Percentiles rank a stretch among this genome's conserved stretches.
Conservation (phyloP, 1,140 invertebrate genomes). For the Drosophila persimilis region DNA sequence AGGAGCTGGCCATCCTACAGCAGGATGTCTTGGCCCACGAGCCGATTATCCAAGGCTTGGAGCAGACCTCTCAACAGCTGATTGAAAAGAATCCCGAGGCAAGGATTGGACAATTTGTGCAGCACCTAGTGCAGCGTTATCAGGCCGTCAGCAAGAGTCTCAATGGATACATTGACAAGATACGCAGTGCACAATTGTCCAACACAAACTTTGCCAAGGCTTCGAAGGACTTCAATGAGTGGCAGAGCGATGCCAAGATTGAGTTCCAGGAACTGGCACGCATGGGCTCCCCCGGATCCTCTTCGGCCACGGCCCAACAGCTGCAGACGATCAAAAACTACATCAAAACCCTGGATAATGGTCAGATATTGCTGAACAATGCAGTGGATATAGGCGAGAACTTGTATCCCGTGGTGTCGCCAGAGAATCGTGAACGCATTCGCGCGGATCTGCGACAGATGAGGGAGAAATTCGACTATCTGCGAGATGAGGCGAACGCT, state of each 20-base stretch:
- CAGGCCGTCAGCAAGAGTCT: constrained; percentile 90
- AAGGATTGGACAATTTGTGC: constrained; percentile 90
- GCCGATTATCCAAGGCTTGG: constrained; percentile 87
- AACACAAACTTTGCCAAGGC: constrained; percentile 87
- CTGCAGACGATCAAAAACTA: constrained; percentile 83
- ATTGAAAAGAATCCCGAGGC: constrained; percentile 91
- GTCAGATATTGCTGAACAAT: constrained; percentile 90
- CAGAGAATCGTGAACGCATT: constrained; percentile 92
- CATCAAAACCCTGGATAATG: constrained; percentile 89
- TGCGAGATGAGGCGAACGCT: constrained; percentile 92
- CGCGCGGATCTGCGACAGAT: constrained; percentile 91
- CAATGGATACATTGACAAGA: constrained; percentile 87
- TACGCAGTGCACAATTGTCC: constrained; percentile 87
- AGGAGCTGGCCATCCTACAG: constrained; percentile 87
- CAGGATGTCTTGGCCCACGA: constrained; percentile 87
- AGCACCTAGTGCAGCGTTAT: constrained; percentile 90
- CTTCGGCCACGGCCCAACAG: constrained; percentile 77
- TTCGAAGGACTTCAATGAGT: constrained; percentile 89
- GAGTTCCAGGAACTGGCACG: constrained; percentile 80
- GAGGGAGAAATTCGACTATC: constrained; percentile 91
- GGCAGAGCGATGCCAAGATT: constrained; percentile 89
- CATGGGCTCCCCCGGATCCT: constrained; percentile 81
- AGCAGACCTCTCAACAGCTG: constrained; percentile 88
- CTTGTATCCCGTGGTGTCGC: constrained; percentile 92
- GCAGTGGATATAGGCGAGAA: constrained; percentile 94